Evolutionary conservation across 2,888 invertebrate species (phyloP), one percentile per base, ranked within the genome.

Genomic region (Iselma pallidipennis): DNA sequence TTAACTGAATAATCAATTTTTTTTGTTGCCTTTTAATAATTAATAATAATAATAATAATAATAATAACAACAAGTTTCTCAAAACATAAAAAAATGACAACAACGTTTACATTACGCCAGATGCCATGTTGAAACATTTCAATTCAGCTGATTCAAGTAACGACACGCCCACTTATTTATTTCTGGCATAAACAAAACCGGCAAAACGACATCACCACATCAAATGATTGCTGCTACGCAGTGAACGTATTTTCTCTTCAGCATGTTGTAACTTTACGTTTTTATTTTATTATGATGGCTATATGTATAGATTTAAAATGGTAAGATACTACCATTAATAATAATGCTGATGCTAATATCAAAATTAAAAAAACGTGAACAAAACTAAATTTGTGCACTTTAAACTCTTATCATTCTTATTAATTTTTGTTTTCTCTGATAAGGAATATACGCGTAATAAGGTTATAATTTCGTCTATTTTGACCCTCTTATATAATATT

Each of bases 101-200:
- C 49, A 67, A 62, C 64, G 66, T 70, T 70, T 54, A 59, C 65
- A 66, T 67, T 59, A 70, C 65, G 65, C 63, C 64, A 70, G 69
- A 73, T 77, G 75, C 75, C 76, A 75, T 76, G 74, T 76, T 76
- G 74, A 75, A 76, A 69, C 66, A 61, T 64, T 61, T 61, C 65
- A 72, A 68, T 78, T 77, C 79, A 79, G 79, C 79, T 79, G 79
- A 79, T 78, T 75, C 66, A 71, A 63, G 65, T 61, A 65, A 69
- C 69, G 77, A 74, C 79, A 79, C 78, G 78, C 79, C 79, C 76
- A 79, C 77, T 71, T 74, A 75, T 74, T 74, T 76, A 76, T 76
- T 77, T 76, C 74, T 73, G 72, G 74, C 75, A 74, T 77, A 77
- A 77, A 78, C 75, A 78, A 75, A 76, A 76, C 77, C 77, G 76